phyloP scores from a whole-genome alignment of 2,113 vertebrate genomes.

The Perca fluviatilis region DNA sequence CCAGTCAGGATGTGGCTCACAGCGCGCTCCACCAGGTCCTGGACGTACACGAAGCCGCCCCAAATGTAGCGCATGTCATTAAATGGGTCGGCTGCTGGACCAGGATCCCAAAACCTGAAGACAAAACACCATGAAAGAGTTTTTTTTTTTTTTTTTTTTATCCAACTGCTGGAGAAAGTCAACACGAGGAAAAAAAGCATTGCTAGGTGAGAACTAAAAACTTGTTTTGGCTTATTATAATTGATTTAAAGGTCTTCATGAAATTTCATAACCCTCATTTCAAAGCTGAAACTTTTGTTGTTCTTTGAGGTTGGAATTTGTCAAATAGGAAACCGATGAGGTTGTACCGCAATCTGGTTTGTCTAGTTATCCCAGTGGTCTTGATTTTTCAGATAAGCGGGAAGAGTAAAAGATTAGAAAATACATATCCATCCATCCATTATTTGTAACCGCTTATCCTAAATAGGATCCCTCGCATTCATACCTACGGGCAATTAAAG shows the following conservation, averaged over 20 bases:
- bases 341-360: not conserved
- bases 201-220: not conserved
- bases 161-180: not conserved
- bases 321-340: not conserved
- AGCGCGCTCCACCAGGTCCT: slow-evolving; percentile 91
- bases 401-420: not conserved
- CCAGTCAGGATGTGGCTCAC: slow-evolving; percentile 83
- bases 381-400: not conserved
- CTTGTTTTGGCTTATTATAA: not conserved
- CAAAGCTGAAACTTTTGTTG: too few species aligned
- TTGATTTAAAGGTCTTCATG: not conserved
- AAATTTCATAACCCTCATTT: too few species aligned
- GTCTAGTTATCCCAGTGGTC: not conserved
- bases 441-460: too few species aligned
- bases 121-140: not conserved
- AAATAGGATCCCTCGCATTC: too few species aligned
- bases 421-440: too few species aligned
- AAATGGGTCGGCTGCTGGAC: slow-evolving; percentile 88
- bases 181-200: not conserved
- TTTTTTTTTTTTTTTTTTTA: not conserved
- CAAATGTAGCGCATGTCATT: slow-evolving; percentile 90
- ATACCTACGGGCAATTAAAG: too few species aligned
- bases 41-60: slow-evolving; percentile 93
- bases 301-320: too few species aligned
- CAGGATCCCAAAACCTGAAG: slow-evolving; percentile 92